phyloP scores from a whole-genome alignment of 2,797 vertebrate species.

The Delichon dasypus region DNA sequence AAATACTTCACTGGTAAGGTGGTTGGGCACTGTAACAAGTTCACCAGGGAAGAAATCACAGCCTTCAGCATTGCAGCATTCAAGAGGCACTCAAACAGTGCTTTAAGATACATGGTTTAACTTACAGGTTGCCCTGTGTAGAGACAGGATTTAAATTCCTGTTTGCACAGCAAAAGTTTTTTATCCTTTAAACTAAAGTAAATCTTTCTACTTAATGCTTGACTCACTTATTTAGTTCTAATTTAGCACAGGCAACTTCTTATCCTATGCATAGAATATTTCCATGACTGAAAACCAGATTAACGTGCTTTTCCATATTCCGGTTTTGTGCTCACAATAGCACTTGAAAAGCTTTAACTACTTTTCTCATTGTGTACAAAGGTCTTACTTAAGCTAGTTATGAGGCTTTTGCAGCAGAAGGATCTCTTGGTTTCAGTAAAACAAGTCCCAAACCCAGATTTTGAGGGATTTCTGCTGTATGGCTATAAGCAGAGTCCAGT shows the following conservation, averaged over 20 bases:
- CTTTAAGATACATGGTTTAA: background rate
- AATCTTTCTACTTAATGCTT: background rate
- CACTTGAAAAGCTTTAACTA: background rate
- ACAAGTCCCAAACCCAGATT: background rate
- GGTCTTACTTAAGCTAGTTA: background rate
- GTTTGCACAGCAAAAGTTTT: background rate
- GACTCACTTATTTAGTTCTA: background rate
- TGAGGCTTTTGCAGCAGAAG: background rate
- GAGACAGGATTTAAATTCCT: background rate
- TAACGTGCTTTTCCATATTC: background rate
- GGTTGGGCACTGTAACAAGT: background rate
- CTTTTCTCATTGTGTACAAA: background rate
- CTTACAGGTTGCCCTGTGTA: background rate
- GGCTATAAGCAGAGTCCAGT: background rate
- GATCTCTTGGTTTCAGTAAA: background rate
- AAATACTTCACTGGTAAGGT: background rate
- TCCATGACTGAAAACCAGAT: background rate
- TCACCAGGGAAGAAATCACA: background rate
- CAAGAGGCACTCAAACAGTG: background rate
- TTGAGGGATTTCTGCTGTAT: rapidly evolving
- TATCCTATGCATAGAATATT: background rate
- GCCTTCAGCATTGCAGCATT: background rate
- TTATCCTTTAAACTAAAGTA: background rate
- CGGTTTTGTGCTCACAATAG: background rate
- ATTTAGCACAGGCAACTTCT: background rate